Evolutionary conservation across 2,888 invertebrate species (phyloP), one percentile per base, ranked within the genome.

Genomic region (Dryobotodes eremita): DNA sequence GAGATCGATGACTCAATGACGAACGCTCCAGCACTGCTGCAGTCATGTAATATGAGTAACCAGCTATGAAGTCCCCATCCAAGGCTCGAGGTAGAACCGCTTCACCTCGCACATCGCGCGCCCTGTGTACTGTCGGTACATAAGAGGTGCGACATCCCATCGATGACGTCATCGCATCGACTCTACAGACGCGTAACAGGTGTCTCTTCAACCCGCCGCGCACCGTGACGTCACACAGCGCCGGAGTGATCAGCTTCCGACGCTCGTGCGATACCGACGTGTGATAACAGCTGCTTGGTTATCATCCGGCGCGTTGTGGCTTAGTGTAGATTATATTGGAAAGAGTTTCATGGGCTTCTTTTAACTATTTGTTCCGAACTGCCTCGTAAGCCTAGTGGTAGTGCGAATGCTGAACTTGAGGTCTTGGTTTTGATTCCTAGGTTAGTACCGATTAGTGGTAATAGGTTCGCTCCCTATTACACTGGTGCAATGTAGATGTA

Each of bases 191-290:
- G 42, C 64, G 64, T 31, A 71, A 71, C 64, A 48, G 31, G 71
- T 71, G 48, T 62, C 23, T 15, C 26, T 31, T 62, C 36, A 64
- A 15, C 1, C 2, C 36, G 23, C 23, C 7, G 62, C 55, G 5
- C n/a, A 36, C 26, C 23, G 23, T 71, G 46, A 76, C 75, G 72
- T 72, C 73, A 64, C 71, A 20, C 31, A 20, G 31, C 2, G 23
- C 4, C 10, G n/a, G 13, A 75, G 61, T 42, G 50, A 70, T 75
- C 26, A n/a, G 55, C 72, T 71, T n/a, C 71, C 75, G 75, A 31
- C 11, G 62, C 62, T 53, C 75, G 50, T 42, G 23, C 11, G 42
- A 46, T n/a, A 17, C 17, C 23, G 42, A 42, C 26, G n/a, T 46
- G 53, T 31, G 46, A 64, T 31, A 61, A 53, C 23, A 50, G 71